Evolutionary conservation across 2,888 invertebrate species (phyloP), one percentile per base, ranked within the genome.

Genomic region (Ormyrus nitidulus): DNA sequence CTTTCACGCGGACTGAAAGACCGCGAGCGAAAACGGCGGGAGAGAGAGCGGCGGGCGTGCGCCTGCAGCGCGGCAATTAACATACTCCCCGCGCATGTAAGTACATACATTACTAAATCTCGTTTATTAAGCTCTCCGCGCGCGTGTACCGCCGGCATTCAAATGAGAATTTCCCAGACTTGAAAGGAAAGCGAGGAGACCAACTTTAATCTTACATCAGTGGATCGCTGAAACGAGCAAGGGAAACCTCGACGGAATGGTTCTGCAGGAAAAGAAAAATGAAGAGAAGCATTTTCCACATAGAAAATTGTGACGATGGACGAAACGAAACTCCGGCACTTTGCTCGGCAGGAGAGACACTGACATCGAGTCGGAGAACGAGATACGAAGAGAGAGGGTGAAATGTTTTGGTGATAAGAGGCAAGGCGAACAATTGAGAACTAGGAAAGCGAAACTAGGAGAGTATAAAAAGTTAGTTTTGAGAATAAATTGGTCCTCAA

Each of bases 71-170:
- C 56, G 69, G 13, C 58, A 56, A 69, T 69, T 69, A 69, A 69
- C 51, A 56, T 69, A 69, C 69, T 51, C 56, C 13, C 13, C 10
- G 53, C 19, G 51, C 65, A 13, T 69, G 56, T 69, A 58, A 69
- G 56, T 69, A 58, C 69, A 46, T n/a, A 19, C 71, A 53, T 53
- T 53, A 19, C 51, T 49, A 53, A 61, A 61, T 13, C 71, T 61
- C 71, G 61, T 71, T 71, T 71, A 71, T 71, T 71, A 71, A 71
- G 61, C 51, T 49, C 9, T 61, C 49, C 19, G 54, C 11, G 19
- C 44, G 54, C 68, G 9, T 44, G 1, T 44, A 34, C 19, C 11
- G 5, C 9, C 62, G n/a, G 54, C 68, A 68, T 68, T 68, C 54
- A 54, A 54, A 54, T 44, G 68, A 44, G 68, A 68, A 34, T 9